Evolutionary conservation across 1,140 invertebrate genomes (phyloP).

Genomic region (Drosophila micromelanica): DNA sequence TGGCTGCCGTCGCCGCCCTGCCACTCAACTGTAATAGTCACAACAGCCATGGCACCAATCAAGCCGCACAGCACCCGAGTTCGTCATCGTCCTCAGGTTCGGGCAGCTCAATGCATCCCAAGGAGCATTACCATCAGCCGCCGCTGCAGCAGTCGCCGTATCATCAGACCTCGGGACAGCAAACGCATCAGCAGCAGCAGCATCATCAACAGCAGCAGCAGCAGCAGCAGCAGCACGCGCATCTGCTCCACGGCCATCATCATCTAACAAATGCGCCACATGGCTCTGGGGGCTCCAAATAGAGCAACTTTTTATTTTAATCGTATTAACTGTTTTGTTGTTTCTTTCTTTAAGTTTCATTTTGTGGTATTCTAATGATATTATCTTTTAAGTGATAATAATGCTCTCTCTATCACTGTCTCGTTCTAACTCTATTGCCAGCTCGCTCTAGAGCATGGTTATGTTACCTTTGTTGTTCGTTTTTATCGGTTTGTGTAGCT

Average conservation of each 20-base stretch:
- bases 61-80: neutral
- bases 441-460: conserved; percentile 22
- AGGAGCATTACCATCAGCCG: conserved; percentile 40
- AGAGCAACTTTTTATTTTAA: conserved; percentile 15
- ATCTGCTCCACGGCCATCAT: conserved; percentile 16
- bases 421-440: conserved; percentile 10
- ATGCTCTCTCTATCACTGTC: conserved; percentile 48
- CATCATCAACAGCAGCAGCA: conserved; percentile 15
- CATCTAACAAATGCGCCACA: conserved; percentile 48
- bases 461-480: neutral
- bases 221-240: neutral
- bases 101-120: conserved; percentile 6
- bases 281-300: conserved; percentile 49
- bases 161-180: conserved; percentile 20
- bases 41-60: conserved; percentile 27
- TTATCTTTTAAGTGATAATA: conserved; percentile 2
- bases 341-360: conserved; percentile 12
- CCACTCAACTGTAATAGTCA: conserved; percentile 48
- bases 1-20: conserved; percentile 54
- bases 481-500: neutral
- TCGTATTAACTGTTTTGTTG: conserved; percentile 17
- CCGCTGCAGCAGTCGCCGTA: conserved; percentile 36
- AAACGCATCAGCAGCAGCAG: conserved; percentile 11
- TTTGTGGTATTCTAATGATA: no score
- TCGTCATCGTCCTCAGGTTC: conserved; percentile 5